Base-by-base conservation (phyloP, 1,140 invertebrate genomes). In the Lutraria rhynchaena region DNA sequence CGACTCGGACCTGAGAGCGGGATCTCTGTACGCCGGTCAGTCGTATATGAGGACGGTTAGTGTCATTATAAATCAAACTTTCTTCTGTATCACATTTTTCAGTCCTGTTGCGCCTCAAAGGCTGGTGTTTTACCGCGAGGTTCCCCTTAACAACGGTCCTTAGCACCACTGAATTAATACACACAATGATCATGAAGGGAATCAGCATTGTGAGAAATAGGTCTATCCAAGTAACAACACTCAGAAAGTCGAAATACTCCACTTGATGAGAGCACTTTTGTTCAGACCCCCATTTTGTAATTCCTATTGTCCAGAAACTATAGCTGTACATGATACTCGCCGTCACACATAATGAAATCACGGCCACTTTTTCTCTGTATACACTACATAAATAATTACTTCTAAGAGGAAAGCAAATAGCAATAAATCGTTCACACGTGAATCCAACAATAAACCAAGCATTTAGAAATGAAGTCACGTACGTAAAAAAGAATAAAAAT, bases 1-100 rank as follows among this genome's bases (percentile, higher is more conserved):
- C 97, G 22, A 96, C 94, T 86, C 95, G 95, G 7, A 93, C 91
- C 85, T 95, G 95, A 31, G 95, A 94, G 31, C 93, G 85, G n/a
- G n/a, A 13, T 9, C 37, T 17, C 41, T 57, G 37, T 15, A 27
- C n/a, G 53, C 51, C 22, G 29, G 51, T 53, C n/a, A 19, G n/a
- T 33, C 44, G n/a, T 70, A 33, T 51, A 53, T 69, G 1, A 4
- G 33, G 24, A 29, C 24, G 11, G 22, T 31, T 70, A 53, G 29
- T 13, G 31, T 44, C 11, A n/a, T 9, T 0, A 11, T 35, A 4
- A n/a, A 7, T 22, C 11, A 41, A 63, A n/a, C 3, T 11, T 57
- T 57, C 1, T 57, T 31, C 4, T 19, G 1, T 61, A 4, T 35
- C 33, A 29, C 27, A 27, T 15, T 33, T 35, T 35, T 61, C 24